These are phyloP conservation scores for Phoebastria nigripes DNA, from an alignment of 2,797 vertebrate species.

Conservation along the genomic window DNA sequence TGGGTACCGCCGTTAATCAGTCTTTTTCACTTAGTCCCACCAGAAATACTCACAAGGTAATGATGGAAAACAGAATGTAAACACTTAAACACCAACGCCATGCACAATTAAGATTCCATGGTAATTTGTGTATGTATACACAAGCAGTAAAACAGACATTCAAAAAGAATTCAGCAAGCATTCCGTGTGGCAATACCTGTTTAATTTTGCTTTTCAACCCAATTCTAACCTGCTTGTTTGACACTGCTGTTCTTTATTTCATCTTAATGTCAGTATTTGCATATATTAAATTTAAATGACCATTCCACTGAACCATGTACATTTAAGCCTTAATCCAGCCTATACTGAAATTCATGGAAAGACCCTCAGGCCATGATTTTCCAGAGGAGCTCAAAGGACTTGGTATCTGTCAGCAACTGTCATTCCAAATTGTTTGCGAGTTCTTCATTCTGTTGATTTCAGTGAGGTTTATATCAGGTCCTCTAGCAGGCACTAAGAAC, in stretches of 20 bases:
- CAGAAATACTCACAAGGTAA: not conserved
- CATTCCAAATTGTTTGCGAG: not conserved
- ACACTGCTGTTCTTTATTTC: not conserved
- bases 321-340: not conserved
- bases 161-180: not conserved
- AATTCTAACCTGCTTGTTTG: not conserved
- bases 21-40: not conserved
- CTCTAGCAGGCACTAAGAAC: not conserved
- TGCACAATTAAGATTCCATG: not conserved
- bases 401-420: not conserved
- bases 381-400: not conserved
- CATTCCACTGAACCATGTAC: not conserved
- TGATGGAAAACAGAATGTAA: not conserved
- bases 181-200: not conserved
- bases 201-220: not conserved
- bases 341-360: not conserved
- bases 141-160: not conserved
- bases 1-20: not conserved
- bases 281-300: not conserved
- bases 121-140: not conserved
- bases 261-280: not conserved
- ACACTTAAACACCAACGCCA: not conserved
- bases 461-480: not conserved
- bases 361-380: not conserved
- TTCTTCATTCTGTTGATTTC: not conserved